Evolutionary conservation across 2,113 vertebrate genomes (phyloP), one percentile per base, ranked within the genome.

Genomic region (Pogona vitticeps): DNA sequence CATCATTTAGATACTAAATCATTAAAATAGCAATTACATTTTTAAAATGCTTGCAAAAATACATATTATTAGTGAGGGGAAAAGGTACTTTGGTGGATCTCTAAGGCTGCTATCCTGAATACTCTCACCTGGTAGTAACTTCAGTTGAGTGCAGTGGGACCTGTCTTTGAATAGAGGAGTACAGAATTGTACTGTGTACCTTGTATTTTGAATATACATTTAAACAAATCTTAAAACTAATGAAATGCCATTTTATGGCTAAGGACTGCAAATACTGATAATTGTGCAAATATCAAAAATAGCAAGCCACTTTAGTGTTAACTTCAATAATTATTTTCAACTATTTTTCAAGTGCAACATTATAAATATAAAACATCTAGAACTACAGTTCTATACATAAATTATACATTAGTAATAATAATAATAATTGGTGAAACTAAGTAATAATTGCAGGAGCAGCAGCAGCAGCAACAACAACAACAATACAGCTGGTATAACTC

Each of bases 281-380:
- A 42, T 80, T 61, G 70, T 94, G 91, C 90, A 94, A 93, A 76
- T 90, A 93, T 91, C 89, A 89, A 93, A 93, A 92, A 86, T 91
- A 85, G 86, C 84, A 70, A 88, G 90, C 89, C 92, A 91, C 83
- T 90, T 76, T 91, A 88, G 86, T 89, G 89, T 92, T 88, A 91
- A 94, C 56, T 86, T 92, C 81, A 94, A 84, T 75, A 68, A 68
- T 68, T n/a, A 88, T 90, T 92, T 94, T 88, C 89, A 92, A 92
- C 92, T 92, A 86, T 82, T 70, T 92, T 84, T 85, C 88, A 92
- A 93, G 92, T 92, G 92, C 93, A 95, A 92, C 80, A 77, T 92
- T 88, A 94, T 92, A 94, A 94, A 93, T 94, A 91, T 86, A 83
- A 88, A 86, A 72, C 4, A 15, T n/a, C 92, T 76, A 86, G 93